Evolutionary conservation across 2,797 vertebrate species (phyloP).

Genomic region (Micrastur ruficollis): DNA sequence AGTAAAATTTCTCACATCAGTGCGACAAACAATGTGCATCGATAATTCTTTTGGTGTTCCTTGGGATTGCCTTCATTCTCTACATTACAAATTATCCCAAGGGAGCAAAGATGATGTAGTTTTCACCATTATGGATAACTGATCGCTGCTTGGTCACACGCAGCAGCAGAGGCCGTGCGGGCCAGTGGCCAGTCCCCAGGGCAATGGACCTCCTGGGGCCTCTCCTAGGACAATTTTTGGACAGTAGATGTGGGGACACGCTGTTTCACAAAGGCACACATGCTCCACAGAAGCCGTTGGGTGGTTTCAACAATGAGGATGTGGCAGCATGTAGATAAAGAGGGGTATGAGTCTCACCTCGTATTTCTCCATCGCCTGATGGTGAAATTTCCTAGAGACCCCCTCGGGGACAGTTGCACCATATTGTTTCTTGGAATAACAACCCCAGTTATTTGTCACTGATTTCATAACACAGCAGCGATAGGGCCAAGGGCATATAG

Average conservation of each 20-base stretch:
- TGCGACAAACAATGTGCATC: neutral
- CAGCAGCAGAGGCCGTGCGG: neutral
- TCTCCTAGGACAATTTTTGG: neutral
- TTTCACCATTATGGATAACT: neutral
- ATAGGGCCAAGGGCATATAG: neutral
- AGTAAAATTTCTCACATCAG: neutral
- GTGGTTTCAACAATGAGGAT: neutral
- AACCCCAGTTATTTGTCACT: neutral
- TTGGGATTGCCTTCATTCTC: neutral
- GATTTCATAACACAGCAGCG: neutral
- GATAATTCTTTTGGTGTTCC: neutral
- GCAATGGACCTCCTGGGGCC: neutral
- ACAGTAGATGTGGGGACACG: no score
- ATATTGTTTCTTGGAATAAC: neutral
- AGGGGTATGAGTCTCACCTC: neutral
- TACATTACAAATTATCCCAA: neutral
- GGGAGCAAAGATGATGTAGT: neutral
- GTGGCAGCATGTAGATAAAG: neutral
- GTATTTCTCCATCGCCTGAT: neutral
- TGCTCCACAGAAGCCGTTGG: neutral
- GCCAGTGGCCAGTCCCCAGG: neutral
- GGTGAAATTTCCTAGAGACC: neutral
- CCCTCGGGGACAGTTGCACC: neutral
- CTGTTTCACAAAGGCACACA: neutral
- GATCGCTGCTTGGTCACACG: neutral